phyloP scores from a whole-genome alignment of 2,113 vertebrate genomes.

The Apaloderma vittatum region DNA sequence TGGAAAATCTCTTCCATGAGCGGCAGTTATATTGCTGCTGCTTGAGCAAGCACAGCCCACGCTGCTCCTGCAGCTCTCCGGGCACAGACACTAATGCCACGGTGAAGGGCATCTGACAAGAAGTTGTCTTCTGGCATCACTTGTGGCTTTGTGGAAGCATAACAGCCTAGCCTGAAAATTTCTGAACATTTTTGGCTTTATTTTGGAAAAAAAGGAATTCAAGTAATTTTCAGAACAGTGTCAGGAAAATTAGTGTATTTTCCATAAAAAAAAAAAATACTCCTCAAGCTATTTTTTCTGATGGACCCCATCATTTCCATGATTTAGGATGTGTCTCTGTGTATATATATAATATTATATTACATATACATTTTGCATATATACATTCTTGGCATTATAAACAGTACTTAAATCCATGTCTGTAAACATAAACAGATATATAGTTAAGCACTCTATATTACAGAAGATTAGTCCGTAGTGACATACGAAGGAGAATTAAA shows the following conservation, averaged over 20 bases:
- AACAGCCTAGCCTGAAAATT: background rate
- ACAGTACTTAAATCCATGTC: conserved; percentile 52
- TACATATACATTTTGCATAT: conserved; percentile 13
- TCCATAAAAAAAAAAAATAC: background rate
- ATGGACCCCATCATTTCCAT: background rate
- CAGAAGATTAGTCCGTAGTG: conserved; percentile 26
- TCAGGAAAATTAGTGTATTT: background rate
- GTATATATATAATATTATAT: conserved; percentile 12
- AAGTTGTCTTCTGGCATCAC: background rate
- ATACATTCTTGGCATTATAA: conserved; percentile 45
- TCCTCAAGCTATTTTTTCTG: background rate
- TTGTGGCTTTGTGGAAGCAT: background rate
- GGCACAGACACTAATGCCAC: background rate
- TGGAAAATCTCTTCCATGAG: background rate
- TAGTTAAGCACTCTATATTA: conserved; percentile 31
- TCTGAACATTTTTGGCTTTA: background rate
- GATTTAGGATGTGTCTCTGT: conserved; percentile 34
- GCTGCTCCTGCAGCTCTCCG: background rate
- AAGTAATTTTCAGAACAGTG: background rate
- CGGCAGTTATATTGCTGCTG: background rate
- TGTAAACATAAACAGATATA: conserved; percentile 47
- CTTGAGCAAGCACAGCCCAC: background rate
- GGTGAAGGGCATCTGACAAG: background rate
- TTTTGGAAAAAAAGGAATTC: background rate
- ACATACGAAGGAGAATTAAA: conserved; percentile 54